Conservation (phyloP, 1,140 invertebrate genomes). For the Phymorhynchus buccinoides region DNA sequence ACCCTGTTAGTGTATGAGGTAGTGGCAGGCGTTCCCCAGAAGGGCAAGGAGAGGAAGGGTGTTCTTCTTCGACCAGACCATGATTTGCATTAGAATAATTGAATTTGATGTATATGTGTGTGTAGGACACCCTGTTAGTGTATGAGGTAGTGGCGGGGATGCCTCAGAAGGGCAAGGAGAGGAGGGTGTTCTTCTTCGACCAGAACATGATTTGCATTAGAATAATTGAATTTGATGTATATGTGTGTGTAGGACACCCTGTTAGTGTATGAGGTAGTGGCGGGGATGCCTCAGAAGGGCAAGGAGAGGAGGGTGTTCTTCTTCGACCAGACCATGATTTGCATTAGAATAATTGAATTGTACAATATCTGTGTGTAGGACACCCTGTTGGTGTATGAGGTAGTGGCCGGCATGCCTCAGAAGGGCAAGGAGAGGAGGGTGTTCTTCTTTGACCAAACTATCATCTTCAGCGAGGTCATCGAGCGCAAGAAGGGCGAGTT, state of each 20-base stretch:
- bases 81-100: too few relatives aligned
- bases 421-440: constrained; percentile 91
- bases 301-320: constrained; percentile 97
- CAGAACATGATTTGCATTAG: too few relatives aligned
- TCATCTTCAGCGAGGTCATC: constrained; percentile 96
- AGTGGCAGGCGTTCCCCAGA: too few relatives aligned
- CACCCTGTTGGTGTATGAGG: constrained; percentile 84
- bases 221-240: too few relatives aligned
- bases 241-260: constrained; percentile 80
- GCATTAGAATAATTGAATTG: too few relatives aligned
- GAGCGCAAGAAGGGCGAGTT: constrained; percentile 90
- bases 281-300: constrained; percentile 80
- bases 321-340: constrained; percentile 98
- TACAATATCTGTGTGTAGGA: constrained; percentile 77
- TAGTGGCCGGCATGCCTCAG: constrained; percentile 78
- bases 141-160: too few relatives aligned
- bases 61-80: too few relatives aligned
- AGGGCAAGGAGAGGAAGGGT: too few relatives aligned
- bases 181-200: constrained; percentile 98
- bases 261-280: constrained; percentile 80
- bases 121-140: too few relatives aligned
- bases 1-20: too few relatives aligned
- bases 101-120: too few relatives aligned
- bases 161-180: too few relatives aligned
- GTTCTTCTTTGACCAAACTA: constrained; percentile 98